Base-by-base conservation (phyloP, 1,140 invertebrate species). In the Kradibia gibbosae region DNA sequence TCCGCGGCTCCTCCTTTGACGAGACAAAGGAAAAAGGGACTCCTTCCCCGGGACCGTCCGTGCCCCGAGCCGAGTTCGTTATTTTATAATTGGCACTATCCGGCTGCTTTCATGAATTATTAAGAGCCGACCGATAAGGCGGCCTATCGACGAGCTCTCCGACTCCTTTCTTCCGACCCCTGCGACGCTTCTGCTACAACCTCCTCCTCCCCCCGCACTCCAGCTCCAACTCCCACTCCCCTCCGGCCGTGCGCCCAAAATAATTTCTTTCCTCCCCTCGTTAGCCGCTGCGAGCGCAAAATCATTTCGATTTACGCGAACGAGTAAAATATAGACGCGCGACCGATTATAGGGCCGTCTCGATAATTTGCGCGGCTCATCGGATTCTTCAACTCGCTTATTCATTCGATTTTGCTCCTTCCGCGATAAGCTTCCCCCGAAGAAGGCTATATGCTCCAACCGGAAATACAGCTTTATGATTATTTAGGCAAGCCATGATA, bases 1-100 rank as follows among this genome's bases (percentile, higher is more conserved):
- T 78, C 34, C n/a, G 55, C 75, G 82, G 67, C 76, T 74, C 83
- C 22, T 85, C 83, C 82, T 84, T 83, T 83, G 83, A 84, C 83
- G 84, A 83, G 83, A 86, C 83, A 87, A 86, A 86, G 84, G 80
- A 76, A 85, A 85, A 85, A 85, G 85, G 78, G 72, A 85, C 83
- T 84, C 83, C 77, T 80, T 79, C 78, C 75, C 78, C 5, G n/a
- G 39, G 11, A 42, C 1, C 15, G 13, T 45, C 8, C 42, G 8
- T 62, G 55, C n/a, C 7, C 45, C 57, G n/a, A 15, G 55, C 28
- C 73, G 31, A 82, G 84, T 88, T 88, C 87, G 86, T 88, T 88
- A 88, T 87, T 88, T 88, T 87, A 88, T 88, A 88, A 88, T 88
- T 88, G 87, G 87, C 87, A 88, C 86, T 86, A 88, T 88, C 86